phyloP scores from a whole-genome alignment of 2,113 vertebrate genomes.

The Ptilonorhynchus violaceus region DNA sequence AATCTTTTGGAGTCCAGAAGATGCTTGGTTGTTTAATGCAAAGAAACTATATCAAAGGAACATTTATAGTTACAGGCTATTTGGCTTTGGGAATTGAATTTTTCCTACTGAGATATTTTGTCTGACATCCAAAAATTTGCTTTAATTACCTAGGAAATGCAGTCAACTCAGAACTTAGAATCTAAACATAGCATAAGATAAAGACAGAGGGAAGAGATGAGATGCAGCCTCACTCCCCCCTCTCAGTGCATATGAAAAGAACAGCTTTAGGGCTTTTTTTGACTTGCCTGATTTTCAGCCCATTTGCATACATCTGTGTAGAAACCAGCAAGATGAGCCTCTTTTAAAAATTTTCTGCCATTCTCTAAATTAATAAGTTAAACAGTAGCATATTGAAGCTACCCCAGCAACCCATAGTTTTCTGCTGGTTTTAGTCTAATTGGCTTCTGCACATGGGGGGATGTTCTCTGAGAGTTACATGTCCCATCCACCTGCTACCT shows the following conservation, averaged over 20 bases:
- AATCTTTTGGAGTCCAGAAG: constrained; percentile 18
- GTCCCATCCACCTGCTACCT: background rate
- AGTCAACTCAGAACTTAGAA: constrained; percentile 52
- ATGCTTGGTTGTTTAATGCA: constrained; percentile 57
- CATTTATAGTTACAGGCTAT: constrained; percentile 65
- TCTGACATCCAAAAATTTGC: constrained; percentile 67
- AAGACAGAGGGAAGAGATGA: constrained; percentile 62
- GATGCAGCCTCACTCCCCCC: constrained; percentile 35
- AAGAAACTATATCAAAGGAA: constrained; percentile 59
- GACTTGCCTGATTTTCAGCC: constrained; percentile 55
- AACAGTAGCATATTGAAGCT: constrained; percentile 19
- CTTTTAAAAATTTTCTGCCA: constrained; percentile 18
- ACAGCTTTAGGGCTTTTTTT: constrained; percentile 61
- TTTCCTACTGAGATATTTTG: constrained; percentile 64
- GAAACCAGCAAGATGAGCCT: constrained; percentile 41
- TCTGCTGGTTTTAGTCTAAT: background rate
- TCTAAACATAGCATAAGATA: constrained; percentile 66
- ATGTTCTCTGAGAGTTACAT: background rate
- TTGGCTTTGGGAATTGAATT: constrained; percentile 60
- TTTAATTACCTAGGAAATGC: constrained; percentile 67
- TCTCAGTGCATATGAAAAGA: constrained; percentile 49
- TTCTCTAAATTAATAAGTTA: constrained; percentile 53
- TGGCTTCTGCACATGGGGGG: background rate
- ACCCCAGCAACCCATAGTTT: constrained; percentile 21
- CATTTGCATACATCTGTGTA: constrained; percentile 64